phyloP scores from a whole-genome alignment of 2,113 vertebrate genomes.

The Albula glossodonta region DNA sequence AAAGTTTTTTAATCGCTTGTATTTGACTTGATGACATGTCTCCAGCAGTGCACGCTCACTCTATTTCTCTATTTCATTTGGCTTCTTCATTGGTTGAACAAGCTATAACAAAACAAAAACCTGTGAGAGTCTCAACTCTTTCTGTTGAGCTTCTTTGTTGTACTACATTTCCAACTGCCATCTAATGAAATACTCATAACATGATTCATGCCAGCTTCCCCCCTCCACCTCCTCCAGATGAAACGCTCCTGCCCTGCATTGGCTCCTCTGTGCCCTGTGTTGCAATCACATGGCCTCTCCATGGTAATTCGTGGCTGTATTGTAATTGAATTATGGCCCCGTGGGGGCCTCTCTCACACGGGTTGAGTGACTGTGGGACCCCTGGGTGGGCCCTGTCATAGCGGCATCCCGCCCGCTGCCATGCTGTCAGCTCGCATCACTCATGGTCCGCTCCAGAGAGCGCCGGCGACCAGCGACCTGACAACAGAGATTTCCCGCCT shows the following conservation, averaged over 20 bases:
- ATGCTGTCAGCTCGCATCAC: constrained; percentile 61
- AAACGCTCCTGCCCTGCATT: neutral
- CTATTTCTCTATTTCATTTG: too few species aligned
- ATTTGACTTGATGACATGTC: too few species aligned
- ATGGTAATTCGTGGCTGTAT: constrained; percentile 32
- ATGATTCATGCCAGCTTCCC: constrained; percentile 28
- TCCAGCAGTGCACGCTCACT: too few species aligned
- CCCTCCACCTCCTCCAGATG: neutral
- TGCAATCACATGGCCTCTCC: constrained; percentile 27
- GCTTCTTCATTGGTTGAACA: constrained; percentile 15
- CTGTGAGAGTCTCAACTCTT: constrained; percentile 26
- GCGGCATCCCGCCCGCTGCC: constrained; percentile 36
- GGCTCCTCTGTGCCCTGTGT: neutral
- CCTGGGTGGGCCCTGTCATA: constrained; percentile 47
- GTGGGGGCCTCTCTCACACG: constrained; percentile 40
- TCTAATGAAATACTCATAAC: constrained; percentile 29
- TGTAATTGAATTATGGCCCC: constrained; percentile 65
- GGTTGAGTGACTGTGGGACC: constrained; percentile 32
- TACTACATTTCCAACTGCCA: constrained; percentile 37
- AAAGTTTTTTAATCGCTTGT: too few species aligned
- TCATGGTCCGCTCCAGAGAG: constrained; percentile 34
- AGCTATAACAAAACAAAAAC: neutral
- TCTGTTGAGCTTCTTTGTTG: constrained; percentile 16
- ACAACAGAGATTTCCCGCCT: constrained; percentile 31
- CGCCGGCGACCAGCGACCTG: constrained; percentile 43